Percentiles rank a stretch among this genome's conserved stretches.
Evolutionary conservation across 1,140 invertebrate species (phyloP).

Genomic region (Babylonia areolata): DNA sequence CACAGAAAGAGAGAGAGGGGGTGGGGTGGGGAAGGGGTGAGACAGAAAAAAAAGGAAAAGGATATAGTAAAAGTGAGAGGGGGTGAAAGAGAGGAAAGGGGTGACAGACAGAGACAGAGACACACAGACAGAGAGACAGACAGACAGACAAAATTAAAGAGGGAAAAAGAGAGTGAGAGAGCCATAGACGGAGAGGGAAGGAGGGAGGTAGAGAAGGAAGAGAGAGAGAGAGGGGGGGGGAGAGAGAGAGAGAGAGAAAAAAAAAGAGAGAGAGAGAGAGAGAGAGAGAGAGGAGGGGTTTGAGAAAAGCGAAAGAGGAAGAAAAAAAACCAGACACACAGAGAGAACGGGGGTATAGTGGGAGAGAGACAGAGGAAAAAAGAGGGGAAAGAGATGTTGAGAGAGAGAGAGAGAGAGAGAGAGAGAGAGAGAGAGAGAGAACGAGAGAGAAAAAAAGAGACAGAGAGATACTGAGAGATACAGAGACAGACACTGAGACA

Average conservation of each 20-base stretch:
- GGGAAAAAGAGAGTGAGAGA: background rate
- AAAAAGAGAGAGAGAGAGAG: background rate
- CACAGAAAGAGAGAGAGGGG: background rate
- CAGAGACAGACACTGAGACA: background rate
- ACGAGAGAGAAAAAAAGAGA: background rate
- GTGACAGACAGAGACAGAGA: background rate
- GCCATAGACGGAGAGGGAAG: background rate
- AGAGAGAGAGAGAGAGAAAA: background rate
- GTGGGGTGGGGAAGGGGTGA: background rate
- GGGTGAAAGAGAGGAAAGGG: background rate
- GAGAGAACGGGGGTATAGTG: background rate
- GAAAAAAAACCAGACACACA: background rate
- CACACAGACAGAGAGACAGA: background rate
- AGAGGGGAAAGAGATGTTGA: background rate
- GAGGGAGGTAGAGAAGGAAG: background rate
- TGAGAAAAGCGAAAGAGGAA: background rate
- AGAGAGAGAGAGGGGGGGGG: background rate
- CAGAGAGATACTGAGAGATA: background rate
- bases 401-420: background rate
- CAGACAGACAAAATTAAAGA: background rate
- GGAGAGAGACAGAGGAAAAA: background rate
- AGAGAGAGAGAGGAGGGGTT: background rate
- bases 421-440: conserved; percentile 1
- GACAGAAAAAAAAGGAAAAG: background rate
- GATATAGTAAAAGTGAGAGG: background rate